Conservation (phyloP, 2,113 vertebrate genomes). For the Triplophysa siluroides region DNA sequence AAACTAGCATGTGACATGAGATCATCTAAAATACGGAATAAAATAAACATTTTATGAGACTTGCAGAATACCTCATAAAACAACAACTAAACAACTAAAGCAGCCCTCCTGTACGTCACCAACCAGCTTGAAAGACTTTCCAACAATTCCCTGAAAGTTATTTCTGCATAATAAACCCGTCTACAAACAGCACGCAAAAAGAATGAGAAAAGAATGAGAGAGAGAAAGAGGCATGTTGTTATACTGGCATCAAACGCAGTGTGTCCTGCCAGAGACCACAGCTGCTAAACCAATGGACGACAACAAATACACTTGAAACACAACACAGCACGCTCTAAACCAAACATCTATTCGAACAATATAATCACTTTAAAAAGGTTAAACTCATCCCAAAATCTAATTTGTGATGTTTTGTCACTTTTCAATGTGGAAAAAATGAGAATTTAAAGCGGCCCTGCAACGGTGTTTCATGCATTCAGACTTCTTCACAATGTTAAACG, state of each 20-base stretch:
- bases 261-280: conserved; percentile 25
- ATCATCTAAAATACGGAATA: no score
- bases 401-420: no score
- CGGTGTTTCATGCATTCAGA: no score
- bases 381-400: no score
- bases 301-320: conserved; percentile 32
- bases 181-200: background rate
- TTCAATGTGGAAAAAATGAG: no score
- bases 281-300: conserved; percentile 8
- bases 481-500: no score
- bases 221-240: background rate
- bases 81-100: background rate
- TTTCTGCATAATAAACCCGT: background rate
- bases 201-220: background rate
- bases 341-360: conserved; percentile 5
- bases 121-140: conserved; percentile 11
- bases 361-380: background rate
- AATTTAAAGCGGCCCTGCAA: no score
- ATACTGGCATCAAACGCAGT: background rate
- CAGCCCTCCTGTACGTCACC: background rate
- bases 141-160: conserved; percentile 19
- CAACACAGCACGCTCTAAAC: background rate
- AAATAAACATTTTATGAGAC: no score
- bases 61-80: no score
- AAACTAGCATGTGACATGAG: no score